Percentiles rank a stretch among this genome's conserved stretches.
Evolutionary conservation across 2,797 vertebrate species (phyloP).

Genomic region (Lagocephalus sceleratus): DNA sequence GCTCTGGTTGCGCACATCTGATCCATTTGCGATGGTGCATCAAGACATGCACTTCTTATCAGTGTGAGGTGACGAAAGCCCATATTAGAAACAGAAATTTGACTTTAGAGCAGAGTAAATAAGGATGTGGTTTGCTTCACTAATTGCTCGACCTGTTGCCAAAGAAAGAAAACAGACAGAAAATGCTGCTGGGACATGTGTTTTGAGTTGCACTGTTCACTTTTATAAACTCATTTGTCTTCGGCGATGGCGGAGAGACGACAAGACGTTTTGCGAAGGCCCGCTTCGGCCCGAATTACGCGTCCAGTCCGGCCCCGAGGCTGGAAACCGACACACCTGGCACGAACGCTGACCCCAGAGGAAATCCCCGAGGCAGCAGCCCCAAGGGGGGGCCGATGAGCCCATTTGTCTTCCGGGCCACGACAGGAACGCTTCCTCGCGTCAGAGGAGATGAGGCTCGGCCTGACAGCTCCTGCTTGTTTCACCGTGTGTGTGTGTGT

Average conservation of each 20-base stretch:
- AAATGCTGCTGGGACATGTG: constrained; percentile 54
- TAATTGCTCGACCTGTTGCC: constrained; percentile 65
- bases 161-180: constrained; percentile 47
- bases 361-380: constrained; percentile 12
- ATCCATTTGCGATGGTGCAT: constrained; percentile 58
- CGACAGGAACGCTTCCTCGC: constrained; percentile 43
- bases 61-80: constrained; percentile 54
- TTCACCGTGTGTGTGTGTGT: constrained; percentile 57
- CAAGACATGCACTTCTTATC: constrained; percentile 49
- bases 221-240: constrained; percentile 47
- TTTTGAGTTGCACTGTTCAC: constrained; percentile 55
- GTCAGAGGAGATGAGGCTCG: constrained; percentile 45
- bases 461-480: constrained; percentile 50
- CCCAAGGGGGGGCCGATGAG: constrained; percentile 31
- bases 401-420: constrained; percentile 46
- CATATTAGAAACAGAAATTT: constrained; percentile 51
- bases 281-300: constrained; percentile 21
- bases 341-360: constrained; percentile 14
- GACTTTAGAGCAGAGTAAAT: constrained; percentile 52
- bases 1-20: constrained; percentile 69
- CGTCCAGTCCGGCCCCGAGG: constrained; percentile 2
- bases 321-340: constrained; percentile 29
- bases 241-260: constrained; percentile 33
- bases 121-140: constrained; percentile 66
- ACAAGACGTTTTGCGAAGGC: constrained; percentile 23